Percentiles rank a stretch among this genome's conserved stretches.
phyloP scores from a whole-genome alignment of 2,888 invertebrate genomes.

The Drosophila mimetica region DNA sequence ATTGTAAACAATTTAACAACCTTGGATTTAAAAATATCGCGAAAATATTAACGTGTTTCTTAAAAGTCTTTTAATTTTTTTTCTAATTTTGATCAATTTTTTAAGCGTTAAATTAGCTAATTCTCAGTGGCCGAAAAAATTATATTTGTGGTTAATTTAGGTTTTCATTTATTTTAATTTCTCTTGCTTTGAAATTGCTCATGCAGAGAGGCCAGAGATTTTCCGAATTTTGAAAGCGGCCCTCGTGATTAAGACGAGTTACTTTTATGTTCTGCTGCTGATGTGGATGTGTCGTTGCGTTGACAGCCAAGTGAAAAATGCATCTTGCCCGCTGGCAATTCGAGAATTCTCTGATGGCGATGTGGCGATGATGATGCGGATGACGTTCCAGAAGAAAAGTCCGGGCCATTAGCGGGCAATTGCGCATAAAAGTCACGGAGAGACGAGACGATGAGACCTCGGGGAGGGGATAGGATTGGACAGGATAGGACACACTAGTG shows the following conservation, averaged over 20 bases:
- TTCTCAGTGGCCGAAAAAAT: too few relatives aligned
- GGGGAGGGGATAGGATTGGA: conserved; percentile 39
- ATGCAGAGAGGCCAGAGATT: too few relatives aligned
- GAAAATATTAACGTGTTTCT: too few relatives aligned
- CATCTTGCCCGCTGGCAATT: conserved; percentile 72
- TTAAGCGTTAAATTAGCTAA: too few relatives aligned
- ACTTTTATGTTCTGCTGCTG: conserved; percentile 56
- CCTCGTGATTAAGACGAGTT: conserved; percentile 45
- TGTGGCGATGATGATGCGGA: conserved; percentile 61
- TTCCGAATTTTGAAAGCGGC: background rate
- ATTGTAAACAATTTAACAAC: too few relatives aligned
- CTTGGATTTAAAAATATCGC: too few relatives aligned
- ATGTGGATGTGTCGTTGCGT: conserved; percentile 36
- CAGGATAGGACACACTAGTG: conserved; percentile 13
- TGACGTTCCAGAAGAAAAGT: conserved; percentile 66
- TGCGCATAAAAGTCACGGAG: conserved; percentile 77
- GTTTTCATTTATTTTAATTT: too few relatives aligned
- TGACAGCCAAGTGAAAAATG: conserved; percentile 78
- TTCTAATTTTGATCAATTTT: too few relatives aligned
- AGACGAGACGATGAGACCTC: conserved; percentile 37
- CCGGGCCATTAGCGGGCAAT: conserved; percentile 73
- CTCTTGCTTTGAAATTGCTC: too few relatives aligned
- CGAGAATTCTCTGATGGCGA: conserved; percentile 42
- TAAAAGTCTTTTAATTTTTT: too few relatives aligned
- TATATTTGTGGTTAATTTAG: too few relatives aligned